A percentile compares a stretch with the other conserved stretches of the same genome.
Evolutionary conservation across 1,140 invertebrate genomes (phyloP).

Genomic region (Ganaspis sp.): DNA sequence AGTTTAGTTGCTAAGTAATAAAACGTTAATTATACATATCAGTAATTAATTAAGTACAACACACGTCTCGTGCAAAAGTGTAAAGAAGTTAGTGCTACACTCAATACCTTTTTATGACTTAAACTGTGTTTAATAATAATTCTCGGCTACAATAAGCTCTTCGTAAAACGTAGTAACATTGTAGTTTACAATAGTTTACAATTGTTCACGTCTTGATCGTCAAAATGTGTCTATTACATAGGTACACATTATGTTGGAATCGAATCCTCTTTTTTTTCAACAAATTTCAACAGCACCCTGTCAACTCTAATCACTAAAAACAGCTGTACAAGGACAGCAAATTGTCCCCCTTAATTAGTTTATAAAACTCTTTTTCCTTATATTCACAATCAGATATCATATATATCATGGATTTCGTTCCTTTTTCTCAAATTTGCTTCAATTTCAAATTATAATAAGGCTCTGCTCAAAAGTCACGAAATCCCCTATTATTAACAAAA

Average conservation of each 20-base stretch:
- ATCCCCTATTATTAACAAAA: not conserved
- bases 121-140: slow-evolving; percentile 75
- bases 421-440: slow-evolving; percentile 10
- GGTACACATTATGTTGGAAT: slow-evolving; percentile 69
- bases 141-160: slow-evolving; percentile 77
- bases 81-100: slow-evolving; percentile 74
- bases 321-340: slow-evolving; percentile 1
- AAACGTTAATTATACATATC: slow-evolving; percentile 74
- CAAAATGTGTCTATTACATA: slow-evolving; percentile 70
- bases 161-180: slow-evolving; percentile 77
- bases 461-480: not conserved
- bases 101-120: slow-evolving; percentile 71
- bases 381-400: not conserved
- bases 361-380: no score
- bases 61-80: slow-evolving; percentile 77
- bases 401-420: not conserved
- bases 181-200: slow-evolving; percentile 77
- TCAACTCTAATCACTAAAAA: no score
- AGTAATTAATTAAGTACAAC: slow-evolving; percentile 75
- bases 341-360: not conserved
- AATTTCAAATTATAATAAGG: slow-evolving; percentile 12
- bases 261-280: slow-evolving; percentile 51
- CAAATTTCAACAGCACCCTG: not conserved
- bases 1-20: slow-evolving; percentile 74
- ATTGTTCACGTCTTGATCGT: slow-evolving; percentile 68